Percentiles rank a stretch among this genome's conserved stretches.
phyloP scores from a whole-genome alignment of 2,797 vertebrate genomes.

The Pseudotriccus pelzelni region DNA sequence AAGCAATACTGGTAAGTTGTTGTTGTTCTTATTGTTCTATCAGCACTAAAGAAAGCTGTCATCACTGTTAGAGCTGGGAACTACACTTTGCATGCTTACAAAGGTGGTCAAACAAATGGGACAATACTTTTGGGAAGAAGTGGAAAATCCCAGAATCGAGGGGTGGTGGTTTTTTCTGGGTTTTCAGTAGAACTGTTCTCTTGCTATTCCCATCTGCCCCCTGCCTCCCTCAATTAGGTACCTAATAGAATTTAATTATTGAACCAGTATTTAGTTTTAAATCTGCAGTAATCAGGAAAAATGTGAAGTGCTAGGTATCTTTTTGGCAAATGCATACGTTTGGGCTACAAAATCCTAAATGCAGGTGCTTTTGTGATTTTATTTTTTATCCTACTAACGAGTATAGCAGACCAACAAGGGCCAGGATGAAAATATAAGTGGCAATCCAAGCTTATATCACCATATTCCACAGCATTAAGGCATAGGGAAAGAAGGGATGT shows the following conservation, averaged over 20 bases:
- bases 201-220: background rate
- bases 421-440: background rate
- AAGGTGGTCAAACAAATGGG: background rate
- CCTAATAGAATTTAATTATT: background rate
- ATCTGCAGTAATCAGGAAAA: background rate
- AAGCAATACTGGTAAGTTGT: background rate
- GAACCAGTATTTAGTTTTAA: background rate
- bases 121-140: background rate
- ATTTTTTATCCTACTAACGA: background rate
- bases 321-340: background rate
- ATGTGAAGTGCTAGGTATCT: background rate
- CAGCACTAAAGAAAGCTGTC: background rate
- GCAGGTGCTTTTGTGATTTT: background rate
- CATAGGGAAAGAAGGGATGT: background rate
- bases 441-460: background rate
- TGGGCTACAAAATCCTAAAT: background rate
- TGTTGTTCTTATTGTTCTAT: background rate
- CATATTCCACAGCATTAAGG: background rate
- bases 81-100: background rate
- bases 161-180: background rate
- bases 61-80: background rate
- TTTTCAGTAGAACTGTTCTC: background rate
- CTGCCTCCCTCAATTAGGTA: background rate
- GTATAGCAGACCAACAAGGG: background rate
- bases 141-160: background rate